Percentiles rank a stretch among this genome's conserved stretches.
These are phyloP conservation scores for Pardalotus punctatus DNA, from an alignment of 2,113 vertebrate species.

Conservation along the genomic window DNA sequence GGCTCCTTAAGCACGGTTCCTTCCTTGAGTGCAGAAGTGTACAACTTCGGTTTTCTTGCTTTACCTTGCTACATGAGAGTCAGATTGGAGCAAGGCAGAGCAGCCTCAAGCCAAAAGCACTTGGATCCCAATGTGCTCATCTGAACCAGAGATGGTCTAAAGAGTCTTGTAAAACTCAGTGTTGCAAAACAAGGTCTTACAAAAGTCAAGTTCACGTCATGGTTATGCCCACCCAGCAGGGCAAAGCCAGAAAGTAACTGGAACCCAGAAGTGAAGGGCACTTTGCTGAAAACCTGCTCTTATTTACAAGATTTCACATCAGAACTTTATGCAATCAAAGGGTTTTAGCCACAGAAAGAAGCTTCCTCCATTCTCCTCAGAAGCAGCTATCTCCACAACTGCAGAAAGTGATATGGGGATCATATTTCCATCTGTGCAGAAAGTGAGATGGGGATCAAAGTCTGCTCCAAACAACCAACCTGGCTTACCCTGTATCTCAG, in stretches of 20 bases:
- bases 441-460: neutral
- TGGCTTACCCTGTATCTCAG: neutral
- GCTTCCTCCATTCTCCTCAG: neutral
- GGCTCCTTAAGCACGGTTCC: neutral
- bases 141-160: neutral
- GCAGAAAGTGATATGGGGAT: neutral
- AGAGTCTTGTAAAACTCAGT: neutral
- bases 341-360: neutral
- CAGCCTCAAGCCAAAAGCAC: neutral
- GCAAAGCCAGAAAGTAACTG: neutral
- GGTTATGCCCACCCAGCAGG: neutral
- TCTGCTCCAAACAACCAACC: neutral
- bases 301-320: neutral
- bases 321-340: slow-evolving; percentile 40
- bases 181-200: slow-evolving; percentile 24
- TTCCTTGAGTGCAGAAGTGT: neutral
- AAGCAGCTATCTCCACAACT: neutral
- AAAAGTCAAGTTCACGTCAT: neutral
- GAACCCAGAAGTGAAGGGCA: neutral
- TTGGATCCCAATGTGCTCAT: neutral
- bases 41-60: neutral
- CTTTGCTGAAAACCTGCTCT: neutral
- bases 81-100: neutral
- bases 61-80: neutral
- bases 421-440: neutral